Conservation (phyloP, 2,888 invertebrate genomes). For the Zygaena filipendulae region DNA sequence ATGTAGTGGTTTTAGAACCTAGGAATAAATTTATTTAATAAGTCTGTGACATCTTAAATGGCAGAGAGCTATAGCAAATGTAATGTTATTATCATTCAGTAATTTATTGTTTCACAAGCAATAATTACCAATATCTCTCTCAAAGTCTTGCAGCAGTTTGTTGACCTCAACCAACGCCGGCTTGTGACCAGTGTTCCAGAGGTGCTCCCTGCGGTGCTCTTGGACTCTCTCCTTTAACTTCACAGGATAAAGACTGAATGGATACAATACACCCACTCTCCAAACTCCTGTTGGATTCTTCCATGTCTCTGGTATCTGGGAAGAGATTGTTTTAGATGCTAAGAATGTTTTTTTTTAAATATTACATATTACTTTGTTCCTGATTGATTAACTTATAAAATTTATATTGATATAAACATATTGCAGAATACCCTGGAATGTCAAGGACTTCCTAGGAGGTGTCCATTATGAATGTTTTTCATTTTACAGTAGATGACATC, state of each 20-base stretch:
- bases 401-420: neutral
- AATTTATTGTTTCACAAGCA: slow-evolving; percentile 29
- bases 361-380: too few relatives aligned
- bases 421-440: slow-evolving; percentile 7
- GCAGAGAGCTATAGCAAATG: too few relatives aligned
- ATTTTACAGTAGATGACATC: too few relatives aligned
- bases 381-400: slow-evolving; percentile 16
- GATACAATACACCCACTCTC: slow-evolving; percentile 88
- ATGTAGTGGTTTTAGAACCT: slow-evolving; percentile 54
- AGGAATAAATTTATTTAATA: too few relatives aligned
- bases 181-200: slow-evolving; percentile 89
- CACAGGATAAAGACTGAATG: slow-evolving; percentile 88
- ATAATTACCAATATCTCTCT: slow-evolving; percentile 68
- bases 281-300: slow-evolving; percentile 85
- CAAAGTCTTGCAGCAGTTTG: slow-evolving; percentile 80
- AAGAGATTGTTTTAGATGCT: too few relatives aligned
- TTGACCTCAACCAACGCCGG: slow-evolving; percentile 80
- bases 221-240: slow-evolving; percentile 84
- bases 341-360: slow-evolving; percentile 8
- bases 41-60: too few relatives aligned
- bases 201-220: slow-evolving; percentile 80
- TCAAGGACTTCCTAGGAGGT: slow-evolving; percentile 26
- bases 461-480: too few relatives aligned
- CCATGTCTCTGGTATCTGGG: slow-evolving; percentile 84
- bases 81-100: too few relatives aligned